Conservation (phyloP, 2,113 vertebrate species). For the Triplophysa dalaica region DNA sequence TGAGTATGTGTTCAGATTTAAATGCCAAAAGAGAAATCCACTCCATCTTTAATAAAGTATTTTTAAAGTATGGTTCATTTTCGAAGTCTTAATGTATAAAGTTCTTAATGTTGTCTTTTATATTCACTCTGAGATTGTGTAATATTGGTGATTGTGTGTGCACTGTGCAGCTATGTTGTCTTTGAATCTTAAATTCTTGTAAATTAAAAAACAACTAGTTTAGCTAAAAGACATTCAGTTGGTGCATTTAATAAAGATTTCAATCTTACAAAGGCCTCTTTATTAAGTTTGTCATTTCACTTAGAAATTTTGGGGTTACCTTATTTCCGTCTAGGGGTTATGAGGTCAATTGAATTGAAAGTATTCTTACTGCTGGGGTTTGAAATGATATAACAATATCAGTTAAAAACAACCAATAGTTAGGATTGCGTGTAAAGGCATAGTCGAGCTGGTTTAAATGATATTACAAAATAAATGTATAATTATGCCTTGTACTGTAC, state of each 20-base stretch:
- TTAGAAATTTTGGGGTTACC: too few species aligned
- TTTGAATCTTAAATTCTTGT: not conserved
- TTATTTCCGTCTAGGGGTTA: too few species aligned
- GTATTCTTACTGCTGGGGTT: too few species aligned
- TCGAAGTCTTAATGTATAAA: not conserved
- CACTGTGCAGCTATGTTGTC: not conserved
- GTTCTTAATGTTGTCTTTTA: not conserved
- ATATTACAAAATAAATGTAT: too few species aligned
- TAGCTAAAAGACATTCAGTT: not conserved
- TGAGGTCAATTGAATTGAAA: too few species aligned
- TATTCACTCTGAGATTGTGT: not conserved
- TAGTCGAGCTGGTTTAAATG: too few species aligned
- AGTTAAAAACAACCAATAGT: too few species aligned
- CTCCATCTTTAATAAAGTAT: constrained; percentile 35
- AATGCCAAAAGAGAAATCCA: not conserved
- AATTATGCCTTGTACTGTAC: too few species aligned
- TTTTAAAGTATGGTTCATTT: not conserved
- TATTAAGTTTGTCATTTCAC: too few species aligned
- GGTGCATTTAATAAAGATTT: not conserved
- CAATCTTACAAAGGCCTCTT: not conserved
- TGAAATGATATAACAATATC: too few species aligned
- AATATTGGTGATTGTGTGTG: not conserved
- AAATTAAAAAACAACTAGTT: not conserved
- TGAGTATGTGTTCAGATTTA: constrained; percentile 6
- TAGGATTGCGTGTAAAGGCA: too few species aligned